Percentiles rank a stretch among this genome's conserved stretches.
Evolutionary conservation across 1,140 invertebrate genomes (phyloP).

Genomic region (Phenacoccus solenopsis): DNA sequence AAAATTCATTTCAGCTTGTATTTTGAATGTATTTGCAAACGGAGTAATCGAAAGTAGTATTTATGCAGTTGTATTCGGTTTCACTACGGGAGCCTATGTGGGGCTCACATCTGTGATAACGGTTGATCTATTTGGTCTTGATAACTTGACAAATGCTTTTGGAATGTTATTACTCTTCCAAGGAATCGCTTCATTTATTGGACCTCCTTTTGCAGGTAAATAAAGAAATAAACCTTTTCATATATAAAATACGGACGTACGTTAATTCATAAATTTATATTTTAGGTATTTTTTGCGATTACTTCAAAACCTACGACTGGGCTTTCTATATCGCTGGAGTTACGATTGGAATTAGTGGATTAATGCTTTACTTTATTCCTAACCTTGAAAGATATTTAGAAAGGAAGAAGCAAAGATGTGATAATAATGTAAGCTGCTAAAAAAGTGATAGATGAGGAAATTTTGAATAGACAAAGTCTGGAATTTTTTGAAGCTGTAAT

Average conservation of each 20-base stretch:
- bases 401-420: slow-evolving; percentile 8
- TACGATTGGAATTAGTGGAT: slow-evolving; percentile 71
- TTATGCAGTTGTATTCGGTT: slow-evolving; percentile 73
- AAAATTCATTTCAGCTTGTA: no score
- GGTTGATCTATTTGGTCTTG: slow-evolving; percentile 73
- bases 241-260: neutral
- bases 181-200: slow-evolving; percentile 77
- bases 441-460: neutral
- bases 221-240: neutral
- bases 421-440: neutral
- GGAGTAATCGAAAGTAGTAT: slow-evolving; percentile 29
- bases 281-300: slow-evolving; percentile 68
- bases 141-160: slow-evolving; percentile 82
- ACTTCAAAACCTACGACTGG: slow-evolving; percentile 59
- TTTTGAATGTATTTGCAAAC: neutral
- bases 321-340: slow-evolving; percentile 71
- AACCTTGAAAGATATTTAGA: slow-evolving; percentile 43
- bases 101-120: slow-evolving; percentile 82
- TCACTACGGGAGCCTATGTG: slow-evolving; percentile 84
- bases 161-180: slow-evolving; percentile 83
- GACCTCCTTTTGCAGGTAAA: slow-evolving; percentile 76
- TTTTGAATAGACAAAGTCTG: neutral
- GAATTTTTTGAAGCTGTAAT: neutral
- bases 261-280: slow-evolving; percentile 25
- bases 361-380: slow-evolving; percentile 79